Base-by-base conservation (phyloP, 2,113 vertebrate genomes). In the Perognathus longimembris region DNA sequence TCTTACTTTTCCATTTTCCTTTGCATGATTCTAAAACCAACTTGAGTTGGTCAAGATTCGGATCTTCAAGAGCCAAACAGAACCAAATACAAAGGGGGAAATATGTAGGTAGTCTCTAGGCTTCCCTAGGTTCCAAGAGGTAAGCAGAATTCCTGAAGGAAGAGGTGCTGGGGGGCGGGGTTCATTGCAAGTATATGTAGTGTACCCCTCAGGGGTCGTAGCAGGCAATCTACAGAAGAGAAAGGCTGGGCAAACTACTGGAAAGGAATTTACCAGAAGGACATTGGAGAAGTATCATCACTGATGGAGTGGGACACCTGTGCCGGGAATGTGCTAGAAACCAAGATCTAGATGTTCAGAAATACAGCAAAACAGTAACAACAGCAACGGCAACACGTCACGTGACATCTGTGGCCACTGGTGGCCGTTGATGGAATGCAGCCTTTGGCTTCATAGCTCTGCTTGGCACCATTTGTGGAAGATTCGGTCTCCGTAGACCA, bases 261-360 rank as follows among this genome's bases (percentile, higher is more conserved):
- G 69, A 15, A 42, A 69, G 91, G 36, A 34, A 24, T 40, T 32
- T 14, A 30, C 6, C 20, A 18, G 79, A 45, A 20, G 20, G 26
- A 20, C 50, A 77, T 54, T 42, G 66, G n/a, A 36, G 30, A 38
- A 5, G 32, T 63, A 18, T 64, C 36, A 11, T 54, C 32, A 32
- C 0, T n/a, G 57, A 40, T 10, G 21, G 21, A 5, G 4, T 2
- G 0, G 26, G 5, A 71, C 63, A 24, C n/a, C 21, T n/a, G 26
- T 34, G 42, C 18, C 17, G 32, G 32, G 36, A 36, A 5, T 24
- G 30, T 10, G 11, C 32, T 21, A 63, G n/a, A 59, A 71, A 9
- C 57, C 14, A 18, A 42, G 36, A 73, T 6, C n/a, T 6, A 9
- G 40, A 77, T 42, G 26, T 85, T 69, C 9, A 64, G 50, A 18